Base-by-base conservation (phyloP, 2,113 vertebrate species). In the Scolopax mira region DNA sequence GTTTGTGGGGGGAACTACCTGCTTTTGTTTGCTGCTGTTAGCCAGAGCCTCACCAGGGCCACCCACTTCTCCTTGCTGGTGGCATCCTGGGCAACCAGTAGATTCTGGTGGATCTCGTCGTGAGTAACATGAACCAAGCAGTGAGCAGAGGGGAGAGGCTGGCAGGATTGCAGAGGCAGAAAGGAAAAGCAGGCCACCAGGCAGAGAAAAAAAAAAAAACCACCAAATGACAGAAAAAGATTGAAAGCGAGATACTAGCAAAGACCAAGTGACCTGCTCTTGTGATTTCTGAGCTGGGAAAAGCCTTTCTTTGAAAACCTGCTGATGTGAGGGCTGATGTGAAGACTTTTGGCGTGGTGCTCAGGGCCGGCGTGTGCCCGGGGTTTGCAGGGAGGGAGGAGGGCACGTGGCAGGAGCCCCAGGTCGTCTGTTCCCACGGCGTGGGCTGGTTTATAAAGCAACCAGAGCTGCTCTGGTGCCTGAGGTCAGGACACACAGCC, bases 351-450 rank as follows among this genome's bases (percentile, higher is more conserved):
- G 73, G 66, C 44, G 44, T 11, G 18, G 1, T 1, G 0, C 4
- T 13, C 1, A 2, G 0, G 3, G 5, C 15, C 0, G 2, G 21
- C 3, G n/a, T 3, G 52, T 1, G 3, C 44, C 44, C 12, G 28
- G n/a, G 16, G 13, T 4, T 17, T 27, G 55, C 71, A 39, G 42
- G 55, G 42, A 55, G n/a, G 39, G n/a, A 31, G 25, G 41, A 11
- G 35, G 31, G 14, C 81, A 11, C 0, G 0, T 9, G 71, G 60
- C 49, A 54, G 10, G 55, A 42, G 55, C 21, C 3, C 2, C 31
- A 9, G 48, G 48, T 14, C 3, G 0, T 61, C 73, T 52, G 15
- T 51, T 84, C 13, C 67, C 18, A 2, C 21, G 1, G 2, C 1
- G 2, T 1, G 25, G 28, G 11, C 46, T 11, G 55, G 16, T 60